A percentile compares a stretch with the other conserved stretches of the same genome.
Evolutionary conservation across 2,113 vertebrate species (phyloP).

Genomic region (Embiotoca jacksoni): DNA sequence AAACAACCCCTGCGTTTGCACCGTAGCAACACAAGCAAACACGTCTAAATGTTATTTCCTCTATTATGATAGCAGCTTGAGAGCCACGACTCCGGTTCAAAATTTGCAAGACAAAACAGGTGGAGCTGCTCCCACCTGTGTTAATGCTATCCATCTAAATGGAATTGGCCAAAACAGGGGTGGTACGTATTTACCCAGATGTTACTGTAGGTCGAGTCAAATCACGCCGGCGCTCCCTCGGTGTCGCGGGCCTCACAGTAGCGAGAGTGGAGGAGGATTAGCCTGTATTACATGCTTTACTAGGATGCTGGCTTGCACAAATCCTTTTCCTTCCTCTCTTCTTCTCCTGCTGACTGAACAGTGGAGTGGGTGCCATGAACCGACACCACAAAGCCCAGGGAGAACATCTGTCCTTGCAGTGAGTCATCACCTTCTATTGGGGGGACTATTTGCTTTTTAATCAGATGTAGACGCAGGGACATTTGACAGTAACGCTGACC

Average conservation of each 20-base stretch:
- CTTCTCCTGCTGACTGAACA: slow-evolving; percentile 48
- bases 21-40: slow-evolving; percentile 1
- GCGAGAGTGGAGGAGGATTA: slow-evolving; percentile 65
- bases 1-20: neutral
- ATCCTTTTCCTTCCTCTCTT: slow-evolving; percentile 47
- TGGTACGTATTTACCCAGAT: slow-evolving; percentile 59
- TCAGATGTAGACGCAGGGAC: slow-evolving; percentile 36
- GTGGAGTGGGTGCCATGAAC: slow-evolving; percentile 26
- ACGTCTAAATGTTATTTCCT: slow-evolving; percentile 7
- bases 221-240: slow-evolving; percentile 12
- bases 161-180: slow-evolving; percentile 35
- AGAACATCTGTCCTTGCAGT: slow-evolving; percentile 59
- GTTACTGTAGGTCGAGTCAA: slow-evolving; percentile 39
- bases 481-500: slow-evolving; percentile 49
- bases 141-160: slow-evolving; percentile 32
- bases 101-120: slow-evolving; percentile 49
- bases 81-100: neutral
- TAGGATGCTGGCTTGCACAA: slow-evolving; percentile 56
- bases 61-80: slow-evolving; percentile 15
- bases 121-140: slow-evolving; percentile 34
- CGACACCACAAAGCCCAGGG: slow-evolving; percentile 11
- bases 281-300: slow-evolving; percentile 62
- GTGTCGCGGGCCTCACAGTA: slow-evolving; percentile 32
- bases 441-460: slow-evolving; percentile 57
- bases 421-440: slow-evolving; percentile 47